Evolutionary conservation across 2,113 vertebrate species (phyloP).

Genomic region (Entosphenus tridentatus): DNA sequence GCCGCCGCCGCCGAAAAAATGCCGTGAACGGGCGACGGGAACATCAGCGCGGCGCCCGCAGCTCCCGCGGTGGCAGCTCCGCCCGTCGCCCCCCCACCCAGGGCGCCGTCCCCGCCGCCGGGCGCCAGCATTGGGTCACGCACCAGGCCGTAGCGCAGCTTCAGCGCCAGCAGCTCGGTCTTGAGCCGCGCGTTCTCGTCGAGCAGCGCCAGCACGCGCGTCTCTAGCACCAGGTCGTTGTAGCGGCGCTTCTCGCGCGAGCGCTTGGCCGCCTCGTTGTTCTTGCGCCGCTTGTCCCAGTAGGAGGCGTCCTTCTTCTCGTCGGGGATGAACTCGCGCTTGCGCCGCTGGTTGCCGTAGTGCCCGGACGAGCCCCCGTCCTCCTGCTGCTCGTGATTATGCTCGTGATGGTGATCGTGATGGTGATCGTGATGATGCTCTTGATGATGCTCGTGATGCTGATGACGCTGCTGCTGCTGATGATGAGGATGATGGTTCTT

Average conservation of each 20-base stretch:
- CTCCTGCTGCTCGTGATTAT: slow-evolving; percentile 8
- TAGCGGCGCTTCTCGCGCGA: slow-evolving; percentile 47
- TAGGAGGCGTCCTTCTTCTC: slow-evolving; percentile 58
- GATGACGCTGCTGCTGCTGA: too few relatives aligned
- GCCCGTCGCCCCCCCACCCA: too few relatives aligned
- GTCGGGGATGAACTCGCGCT: slow-evolving; percentile 51
- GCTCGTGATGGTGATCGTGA: too few relatives aligned
- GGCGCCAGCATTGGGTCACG: slow-evolving; percentile 13
- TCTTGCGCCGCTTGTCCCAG: slow-evolving; percentile 68
- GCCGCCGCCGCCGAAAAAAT: too few relatives aligned
- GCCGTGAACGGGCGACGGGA: too few relatives aligned
- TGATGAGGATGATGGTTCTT: too few relatives aligned
- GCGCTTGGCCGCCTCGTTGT: slow-evolving; percentile 63
- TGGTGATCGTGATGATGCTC: too few relatives aligned
- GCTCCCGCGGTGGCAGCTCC: too few relatives aligned
- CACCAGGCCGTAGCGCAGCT: slow-evolving; percentile 29
- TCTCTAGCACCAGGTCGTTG: slow-evolving; percentile 42
- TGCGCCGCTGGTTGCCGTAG: slow-evolving; percentile 21
- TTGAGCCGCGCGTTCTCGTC: slow-evolving; percentile 44
- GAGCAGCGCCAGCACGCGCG: slow-evolving; percentile 27
- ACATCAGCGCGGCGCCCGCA: too few relatives aligned
- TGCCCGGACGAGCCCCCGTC: not conserved
- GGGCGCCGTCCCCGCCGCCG: too few relatives aligned
- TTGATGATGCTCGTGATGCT: too few relatives aligned
- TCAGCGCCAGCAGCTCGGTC: slow-evolving; percentile 38